Base-by-base conservation (phyloP, 2,797 vertebrate genomes). In the Ciconia nigra region DNA sequence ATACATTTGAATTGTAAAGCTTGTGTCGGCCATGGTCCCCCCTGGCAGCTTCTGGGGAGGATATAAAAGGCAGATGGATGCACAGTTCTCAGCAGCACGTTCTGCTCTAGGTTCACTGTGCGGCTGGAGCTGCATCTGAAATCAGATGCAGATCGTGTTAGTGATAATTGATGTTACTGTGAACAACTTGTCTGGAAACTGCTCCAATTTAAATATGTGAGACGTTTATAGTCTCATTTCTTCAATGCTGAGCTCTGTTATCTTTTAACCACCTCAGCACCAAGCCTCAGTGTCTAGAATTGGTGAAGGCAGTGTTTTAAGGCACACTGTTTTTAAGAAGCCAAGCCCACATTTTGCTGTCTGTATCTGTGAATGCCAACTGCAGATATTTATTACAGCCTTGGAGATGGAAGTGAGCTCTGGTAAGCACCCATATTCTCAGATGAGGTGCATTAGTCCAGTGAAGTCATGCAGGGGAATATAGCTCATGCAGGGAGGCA, bases 101-200 rank as follows among this genome's bases (percentile, higher is more conserved):
- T 97, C 89, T 95, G 93, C 96, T 97, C 83, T 84, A 78, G 91
- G 96, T 97, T 96, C 91, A 85, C 79, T 88, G 88, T 95, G 79
- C 22, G 1, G 89, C 84, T 3, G 95, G 94, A 96, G 92, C 92
- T 95, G 96, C 95, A 97, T 97, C 95, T 89, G 90, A 96, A 97
- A 97, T 96, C 96, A 95, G 94, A 95, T 95, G 96, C 89, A 97
- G 96, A 97, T 96, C 93, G 44, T 94, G 92, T 98, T 98, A 93
- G 93, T 83, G 96, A 95, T 97, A 94, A 97, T 95, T 97, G 95
- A 97, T 96, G 96, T 93, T 96, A 96, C 94, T 96, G 85, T 91
- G 92, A 97, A 92, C 94, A 96, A 94, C 95, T 95, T 96, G 93
- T 95, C 95, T 97, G 80, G 93, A 96, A 97, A 96, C 5, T 8